These are phyloP conservation scores for Styela clava DNA, from an alignment of 23 tunicate species.

Conservation along the genomic window DNA sequence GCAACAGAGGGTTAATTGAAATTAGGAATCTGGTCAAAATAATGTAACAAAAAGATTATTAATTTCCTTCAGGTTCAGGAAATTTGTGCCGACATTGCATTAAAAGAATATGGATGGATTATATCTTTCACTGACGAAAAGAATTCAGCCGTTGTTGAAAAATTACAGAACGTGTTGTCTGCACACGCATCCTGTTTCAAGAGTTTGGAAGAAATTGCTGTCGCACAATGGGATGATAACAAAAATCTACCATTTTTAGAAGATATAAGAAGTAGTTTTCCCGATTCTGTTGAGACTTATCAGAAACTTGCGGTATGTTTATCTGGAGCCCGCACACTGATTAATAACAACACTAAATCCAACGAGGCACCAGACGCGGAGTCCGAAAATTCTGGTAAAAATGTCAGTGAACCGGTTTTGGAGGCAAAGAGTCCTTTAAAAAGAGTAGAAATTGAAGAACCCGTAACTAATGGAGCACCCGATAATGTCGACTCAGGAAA, in stretches of 20 bases:
- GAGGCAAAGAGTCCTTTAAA: neutral
- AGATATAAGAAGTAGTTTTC: neutral
- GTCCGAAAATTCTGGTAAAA: neutral
- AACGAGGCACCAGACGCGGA: neutral
- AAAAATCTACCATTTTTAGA: neutral
- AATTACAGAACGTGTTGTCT: slow-evolving; percentile 20
- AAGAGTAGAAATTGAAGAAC: neutral
- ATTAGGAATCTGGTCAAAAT: too few relatives aligned
- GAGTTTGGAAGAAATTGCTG: neutral
- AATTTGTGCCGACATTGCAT: slow-evolving; percentile 52
- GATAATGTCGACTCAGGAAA: neutral
- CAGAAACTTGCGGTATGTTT: neutral
- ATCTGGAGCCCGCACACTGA: neutral
- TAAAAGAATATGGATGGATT: slow-evolving; percentile 49
- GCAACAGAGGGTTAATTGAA: too few relatives aligned
- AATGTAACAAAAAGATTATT: too few relatives aligned
- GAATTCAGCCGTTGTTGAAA: slow-evolving; percentile 23
- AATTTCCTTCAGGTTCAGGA: slow-evolving; percentile 59
- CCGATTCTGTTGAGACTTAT: neutral
- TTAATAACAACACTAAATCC: neutral
- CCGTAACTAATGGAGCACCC: neutral
- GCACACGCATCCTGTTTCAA: slow-evolving; percentile 27
- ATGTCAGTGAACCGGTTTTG: neutral
- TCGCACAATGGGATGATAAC: neutral
- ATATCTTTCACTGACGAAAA: slow-evolving; percentile 35